These are phyloP conservation scores for Hydrotaea cyrtoneurina DNA, from an alignment of 2,888 invertebrate genomes.

Conservation along the genomic window DNA sequence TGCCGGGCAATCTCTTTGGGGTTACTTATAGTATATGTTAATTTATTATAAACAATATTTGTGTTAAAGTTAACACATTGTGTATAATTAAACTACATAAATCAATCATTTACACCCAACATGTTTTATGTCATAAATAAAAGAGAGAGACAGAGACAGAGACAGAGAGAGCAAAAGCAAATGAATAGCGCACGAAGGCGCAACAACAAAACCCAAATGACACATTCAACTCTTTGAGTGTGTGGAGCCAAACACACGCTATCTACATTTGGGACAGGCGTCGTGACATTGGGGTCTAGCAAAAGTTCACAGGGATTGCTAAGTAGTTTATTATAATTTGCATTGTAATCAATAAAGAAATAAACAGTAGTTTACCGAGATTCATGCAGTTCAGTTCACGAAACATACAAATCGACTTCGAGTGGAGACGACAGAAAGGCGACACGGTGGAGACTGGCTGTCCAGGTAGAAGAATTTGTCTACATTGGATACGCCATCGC, in stretches of 20 bases:
- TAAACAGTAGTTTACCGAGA: too few species aligned
- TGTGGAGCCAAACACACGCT: not conserved
- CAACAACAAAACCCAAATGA: conserved; percentile 49
- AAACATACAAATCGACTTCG: too few species aligned
- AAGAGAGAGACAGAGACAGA: conserved; percentile 35
- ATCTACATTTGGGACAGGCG: not conserved
- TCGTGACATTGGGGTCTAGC: not conserved
- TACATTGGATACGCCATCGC: too few species aligned
- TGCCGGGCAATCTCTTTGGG: conserved; percentile 6
- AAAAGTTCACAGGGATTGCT: not conserved
- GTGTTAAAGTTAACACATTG: conserved; percentile 66
- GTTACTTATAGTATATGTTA: conserved; percentile 48
- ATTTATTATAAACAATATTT: conserved; percentile 66
- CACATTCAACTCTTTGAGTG: conserved; percentile 38
- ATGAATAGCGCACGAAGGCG: not conserved
- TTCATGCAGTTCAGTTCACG: too few species aligned
- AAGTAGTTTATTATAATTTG: too few species aligned
- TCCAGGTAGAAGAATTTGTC: too few species aligned
- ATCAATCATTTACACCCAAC: conserved; percentile 67
- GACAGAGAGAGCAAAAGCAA: conserved; percentile 34
- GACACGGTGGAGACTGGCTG: too few species aligned
- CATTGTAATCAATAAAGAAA: too few species aligned
- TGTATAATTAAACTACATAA: conserved; percentile 68
- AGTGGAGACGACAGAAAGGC: too few species aligned
- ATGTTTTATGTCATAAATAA: conserved; percentile 66